Evolutionary conservation across 2,888 invertebrate genomes (phyloP), one percentile per base, ranked within the genome.

Genomic region (Nebria salina): DNA sequence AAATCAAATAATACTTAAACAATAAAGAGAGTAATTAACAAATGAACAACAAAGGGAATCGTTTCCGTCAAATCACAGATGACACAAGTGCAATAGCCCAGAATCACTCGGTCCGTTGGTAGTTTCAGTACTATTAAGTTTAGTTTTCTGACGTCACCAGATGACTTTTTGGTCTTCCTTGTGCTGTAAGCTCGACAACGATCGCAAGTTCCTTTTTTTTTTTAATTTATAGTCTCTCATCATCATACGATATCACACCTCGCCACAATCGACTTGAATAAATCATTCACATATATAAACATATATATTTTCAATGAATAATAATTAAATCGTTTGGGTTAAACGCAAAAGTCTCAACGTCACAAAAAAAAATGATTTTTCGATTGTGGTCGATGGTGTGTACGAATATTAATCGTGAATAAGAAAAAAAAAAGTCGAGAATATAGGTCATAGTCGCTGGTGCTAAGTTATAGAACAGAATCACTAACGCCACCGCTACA

Each of bases 91-190:
- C 81, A 81, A 81, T 81, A 81, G 42, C 20, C 43, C 68, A 66
- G 65, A 13, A 20, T 65, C 76, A 20, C 15, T 6, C 41, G 54
- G 6, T 7, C 20, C 73, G 26, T 42, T 65, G 65, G 41, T 72
- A 65, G 26, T 15, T 41, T 9, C 76, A 76, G 72, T 54, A 66
- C 72, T 76, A 88, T 89, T 88, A 88, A 88, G 88, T 88, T 88
- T 88, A 86, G 85, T 87, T 85, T 84, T 85, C 85, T 82, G 88
- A 86, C 85, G 86, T 87, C 88, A 88, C 88, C 89, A 88, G 88
- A 86, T 87, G 88, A 87, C 88, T 88, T 84, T 86, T 88, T 86
- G 87, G 89, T 89, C 89, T 89, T 89, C 89, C 89, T 89, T 86
- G 86, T 86, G 85, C 85, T 83, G 84, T 76, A 81, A 65, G 85